Evolutionary conservation across 2,797 vertebrate genomes (phyloP).

Genomic region (Oryzias sinensis): DNA sequence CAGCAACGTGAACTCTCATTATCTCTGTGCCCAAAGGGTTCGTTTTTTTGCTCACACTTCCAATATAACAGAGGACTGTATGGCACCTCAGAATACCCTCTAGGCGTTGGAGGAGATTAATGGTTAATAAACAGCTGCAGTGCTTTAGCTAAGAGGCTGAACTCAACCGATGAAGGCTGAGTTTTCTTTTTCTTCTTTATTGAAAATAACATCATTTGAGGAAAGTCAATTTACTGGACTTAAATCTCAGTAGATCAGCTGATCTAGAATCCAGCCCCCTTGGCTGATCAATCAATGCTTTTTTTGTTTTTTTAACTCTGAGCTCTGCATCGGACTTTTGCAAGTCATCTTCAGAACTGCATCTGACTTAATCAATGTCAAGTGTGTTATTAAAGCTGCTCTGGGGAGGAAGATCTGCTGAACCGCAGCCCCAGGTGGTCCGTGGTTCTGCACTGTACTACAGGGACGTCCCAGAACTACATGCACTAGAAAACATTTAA

Average conservation of each 20-base stretch:
- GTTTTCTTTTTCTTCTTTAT: neutral
- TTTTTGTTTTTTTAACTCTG: neutral
- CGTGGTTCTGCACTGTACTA: neutral
- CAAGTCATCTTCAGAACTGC: neutral
- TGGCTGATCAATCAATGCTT: neutral
- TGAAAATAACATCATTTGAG: neutral
- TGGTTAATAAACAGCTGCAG: neutral
- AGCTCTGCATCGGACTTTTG: neutral
- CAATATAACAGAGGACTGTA: no score
- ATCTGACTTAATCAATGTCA: neutral
- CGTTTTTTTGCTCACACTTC: no score
- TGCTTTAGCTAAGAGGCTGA: neutral
- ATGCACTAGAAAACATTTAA: neutral
- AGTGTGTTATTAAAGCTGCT: neutral
- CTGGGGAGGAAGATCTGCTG: neutral
- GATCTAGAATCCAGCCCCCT: no score
- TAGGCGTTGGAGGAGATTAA: neutral
- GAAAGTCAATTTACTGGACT: neutral
- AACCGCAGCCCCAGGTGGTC: neutral
- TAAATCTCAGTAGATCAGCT: neutral
- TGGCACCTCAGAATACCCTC: neutral
- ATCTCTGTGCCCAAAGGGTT: no score
- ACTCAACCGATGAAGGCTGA: neutral
- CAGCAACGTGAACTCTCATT: no score
- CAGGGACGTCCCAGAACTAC: neutral